These are phyloP conservation scores for Mesochorus sp. DNA, from an alignment of 2,888 invertebrate species.

Conservation along the genomic window DNA sequence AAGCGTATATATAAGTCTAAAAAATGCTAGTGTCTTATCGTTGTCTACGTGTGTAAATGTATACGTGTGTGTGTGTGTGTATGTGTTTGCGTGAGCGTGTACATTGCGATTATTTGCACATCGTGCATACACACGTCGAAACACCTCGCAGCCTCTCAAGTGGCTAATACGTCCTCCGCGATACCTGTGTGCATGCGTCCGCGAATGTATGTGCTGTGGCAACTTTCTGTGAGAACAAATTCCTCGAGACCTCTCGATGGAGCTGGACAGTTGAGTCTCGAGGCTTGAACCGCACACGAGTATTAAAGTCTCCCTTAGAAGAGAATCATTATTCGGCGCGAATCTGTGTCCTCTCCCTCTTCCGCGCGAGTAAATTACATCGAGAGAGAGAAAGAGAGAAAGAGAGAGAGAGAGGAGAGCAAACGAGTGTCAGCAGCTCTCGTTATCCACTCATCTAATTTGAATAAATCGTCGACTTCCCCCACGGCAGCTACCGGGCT, in stretches of 20 bases:
- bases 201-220: slow-evolving; percentile 2
- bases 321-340: slow-evolving; percentile 31
- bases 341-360: neutral
- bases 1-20: too few species aligned
- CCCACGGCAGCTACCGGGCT: neutral
- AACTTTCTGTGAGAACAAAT: slow-evolving; percentile 48
- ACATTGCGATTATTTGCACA: too few species aligned
- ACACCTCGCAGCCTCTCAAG: slow-evolving; percentile 25
- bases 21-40: too few species aligned
- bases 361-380: slow-evolving; percentile 6
- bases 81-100: too few species aligned
- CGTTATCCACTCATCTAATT: slow-evolving; percentile 17
- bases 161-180: neutral
- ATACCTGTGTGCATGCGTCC: neutral
- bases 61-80: too few species aligned
- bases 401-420: neutral
- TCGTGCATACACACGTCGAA: slow-evolving; percentile 9
- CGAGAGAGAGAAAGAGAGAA: neutral
- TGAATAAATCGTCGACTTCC: neutral
- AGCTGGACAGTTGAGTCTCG: slow-evolving; percentile 50
- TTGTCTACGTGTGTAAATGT: too few species aligned
- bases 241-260: slow-evolving; percentile 45
- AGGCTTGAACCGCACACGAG: slow-evolving; percentile 41
- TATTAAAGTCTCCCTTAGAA: slow-evolving; percentile 17
- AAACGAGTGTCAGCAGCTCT: too few species aligned